Percentiles rank a stretch among this genome's conserved stretches.
These are phyloP conservation scores for Atherix ibis DNA, from an alignment of 2,888 invertebrate genomes.

Conservation along the genomic window DNA sequence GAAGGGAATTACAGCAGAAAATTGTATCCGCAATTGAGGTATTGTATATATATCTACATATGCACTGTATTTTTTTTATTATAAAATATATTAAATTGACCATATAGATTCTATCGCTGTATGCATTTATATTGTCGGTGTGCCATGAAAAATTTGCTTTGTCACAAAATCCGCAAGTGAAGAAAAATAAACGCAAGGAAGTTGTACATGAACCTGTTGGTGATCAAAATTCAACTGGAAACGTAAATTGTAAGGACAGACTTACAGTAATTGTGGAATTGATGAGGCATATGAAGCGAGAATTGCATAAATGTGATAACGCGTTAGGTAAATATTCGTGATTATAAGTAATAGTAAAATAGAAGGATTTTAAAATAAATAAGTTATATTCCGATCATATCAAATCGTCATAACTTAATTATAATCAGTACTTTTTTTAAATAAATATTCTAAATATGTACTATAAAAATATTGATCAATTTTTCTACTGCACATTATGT, in stretches of 20 bases:
- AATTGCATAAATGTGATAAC: conserved; percentile 25
- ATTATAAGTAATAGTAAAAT: no score
- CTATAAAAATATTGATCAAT: no score
- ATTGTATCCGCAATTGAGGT: conserved; percentile 49
- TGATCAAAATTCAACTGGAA: conserved; percentile 10
- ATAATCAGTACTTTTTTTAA: no score
- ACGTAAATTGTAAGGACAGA: conserved; percentile 27
- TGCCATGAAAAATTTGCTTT: conserved; percentile 23
- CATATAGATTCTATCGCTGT: conserved; percentile 26
- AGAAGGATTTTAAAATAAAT: no score
- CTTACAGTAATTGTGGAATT: conserved; percentile 24
- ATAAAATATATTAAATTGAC: no score
- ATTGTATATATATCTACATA: conserved; percentile 12
- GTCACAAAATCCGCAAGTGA: conserved; percentile 17
- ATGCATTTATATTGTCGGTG: conserved; percentile 28
- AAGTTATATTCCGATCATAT: no score
- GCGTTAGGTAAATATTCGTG: conserved; percentile 21
- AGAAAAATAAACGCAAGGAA: conserved; percentile 16
- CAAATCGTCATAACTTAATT: no score
- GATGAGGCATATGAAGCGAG: conserved; percentile 27
- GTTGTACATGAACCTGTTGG: conserved; percentile 13
- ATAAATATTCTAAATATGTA: no score
- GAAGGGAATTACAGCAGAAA: conserved; percentile 37
- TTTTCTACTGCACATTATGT: no score
- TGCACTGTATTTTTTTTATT: neutral